Conservation (phyloP, 92 coral and sea anemone species). For the Zoanthus sansibaricus region DNA sequence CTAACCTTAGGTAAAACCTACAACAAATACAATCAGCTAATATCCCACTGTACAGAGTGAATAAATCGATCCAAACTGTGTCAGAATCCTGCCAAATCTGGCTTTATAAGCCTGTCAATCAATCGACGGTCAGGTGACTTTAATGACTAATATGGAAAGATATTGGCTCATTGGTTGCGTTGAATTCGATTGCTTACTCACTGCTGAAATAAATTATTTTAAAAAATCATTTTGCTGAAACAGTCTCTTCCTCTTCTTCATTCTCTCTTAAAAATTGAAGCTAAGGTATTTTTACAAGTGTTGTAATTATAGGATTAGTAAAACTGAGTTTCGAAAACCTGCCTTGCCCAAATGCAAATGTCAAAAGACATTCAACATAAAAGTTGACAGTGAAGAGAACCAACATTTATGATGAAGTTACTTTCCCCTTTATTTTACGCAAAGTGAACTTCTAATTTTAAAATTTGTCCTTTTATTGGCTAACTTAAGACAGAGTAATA, state of each 20-base stretch:
- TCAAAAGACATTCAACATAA: neutral
- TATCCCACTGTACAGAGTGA: neutral
- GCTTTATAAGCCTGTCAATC: constrained; percentile 34
- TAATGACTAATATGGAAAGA: constrained; percentile 13
- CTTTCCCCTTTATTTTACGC: neutral
- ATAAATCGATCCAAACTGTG: constrained; percentile 1
- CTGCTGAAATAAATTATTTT: neutral
- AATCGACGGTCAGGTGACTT: constrained; percentile 44
- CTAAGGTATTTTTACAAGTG: neutral
- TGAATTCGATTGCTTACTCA: neutral
- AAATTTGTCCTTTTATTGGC: neutral
- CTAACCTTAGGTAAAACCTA: constrained; percentile 20
- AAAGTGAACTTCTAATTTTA: neutral
- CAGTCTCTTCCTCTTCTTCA: neutral
- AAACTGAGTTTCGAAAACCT: constrained; percentile 9
- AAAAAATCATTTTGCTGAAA: neutral
- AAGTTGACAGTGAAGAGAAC: neutral
- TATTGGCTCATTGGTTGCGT: neutral
- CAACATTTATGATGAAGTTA: neutral
- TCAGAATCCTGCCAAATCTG: neutral
- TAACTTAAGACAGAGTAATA: too few relatives aligned
- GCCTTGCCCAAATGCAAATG: constrained; percentile 3
- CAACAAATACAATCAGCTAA: constrained; percentile 4
- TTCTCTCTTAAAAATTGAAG: neutral
- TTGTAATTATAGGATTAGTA: neutral